These are phyloP conservation scores for Peromyscus leucopus DNA, from an alignment of 2,113 vertebrate species.

Conservation along the genomic window DNA sequence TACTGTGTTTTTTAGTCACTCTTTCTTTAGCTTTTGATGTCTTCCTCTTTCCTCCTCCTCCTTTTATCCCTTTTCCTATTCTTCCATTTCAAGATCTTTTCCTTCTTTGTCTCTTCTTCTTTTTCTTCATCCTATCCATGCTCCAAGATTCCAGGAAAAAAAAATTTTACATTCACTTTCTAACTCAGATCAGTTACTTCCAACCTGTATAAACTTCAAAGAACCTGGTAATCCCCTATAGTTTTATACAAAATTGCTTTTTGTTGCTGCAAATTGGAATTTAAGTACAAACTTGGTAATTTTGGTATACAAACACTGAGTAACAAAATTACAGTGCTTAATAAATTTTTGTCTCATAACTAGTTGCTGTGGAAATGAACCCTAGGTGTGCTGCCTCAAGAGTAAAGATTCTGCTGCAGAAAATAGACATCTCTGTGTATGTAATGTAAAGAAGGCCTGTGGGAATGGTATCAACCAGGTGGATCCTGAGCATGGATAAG, in stretches of 20 bases:
- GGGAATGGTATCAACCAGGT: neutral
- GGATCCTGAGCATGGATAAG: neutral
- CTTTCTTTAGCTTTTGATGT: neutral
- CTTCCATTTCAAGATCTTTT: neutral
- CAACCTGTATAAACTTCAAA: constrained; percentile 25
- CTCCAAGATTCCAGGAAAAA: constrained; percentile 24
- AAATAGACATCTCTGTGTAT: constrained; percentile 72
- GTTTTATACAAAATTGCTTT: constrained; percentile 79
- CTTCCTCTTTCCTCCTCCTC: too few species aligned
- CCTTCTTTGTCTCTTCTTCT: neutral
- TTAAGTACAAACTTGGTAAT: constrained; percentile 69
- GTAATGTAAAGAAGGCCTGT: neutral
- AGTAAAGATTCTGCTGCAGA: constrained; percentile 61
- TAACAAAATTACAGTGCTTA: constrained; percentile 71
- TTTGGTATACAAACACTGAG: constrained; percentile 73
- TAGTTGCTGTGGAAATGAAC: constrained; percentile 78
- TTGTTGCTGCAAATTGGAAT: constrained; percentile 70
- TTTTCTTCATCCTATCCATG: neutral
- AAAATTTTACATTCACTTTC: constrained; percentile 56
- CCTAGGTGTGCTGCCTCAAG: constrained; percentile 73
- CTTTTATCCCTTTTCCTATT: neutral
- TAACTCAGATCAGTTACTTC: constrained; percentile 75
- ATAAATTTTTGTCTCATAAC: constrained; percentile 70
- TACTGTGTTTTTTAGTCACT: constrained; percentile 59
- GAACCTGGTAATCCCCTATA: constrained; percentile 54